Conservation (phyloP, 2,888 invertebrate species). For the Sturmia bella region DNA sequence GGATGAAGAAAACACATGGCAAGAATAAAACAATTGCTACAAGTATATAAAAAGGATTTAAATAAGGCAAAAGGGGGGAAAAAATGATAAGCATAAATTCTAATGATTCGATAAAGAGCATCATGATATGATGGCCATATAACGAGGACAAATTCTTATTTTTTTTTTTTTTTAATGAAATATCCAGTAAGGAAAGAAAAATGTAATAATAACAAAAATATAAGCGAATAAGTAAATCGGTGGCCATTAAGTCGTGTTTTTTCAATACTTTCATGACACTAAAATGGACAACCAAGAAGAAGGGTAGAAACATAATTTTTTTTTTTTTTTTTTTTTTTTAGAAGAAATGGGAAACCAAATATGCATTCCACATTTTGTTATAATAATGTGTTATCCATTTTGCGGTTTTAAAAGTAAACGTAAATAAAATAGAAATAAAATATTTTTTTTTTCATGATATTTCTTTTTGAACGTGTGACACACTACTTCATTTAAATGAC, state of each 20-base stretch:
- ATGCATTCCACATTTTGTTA: no score
- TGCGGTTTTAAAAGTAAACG: no score
- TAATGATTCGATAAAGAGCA: constrained; percentile 52
- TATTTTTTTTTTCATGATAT: no score
- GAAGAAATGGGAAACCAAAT: no score
- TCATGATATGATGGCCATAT: constrained; percentile 49
- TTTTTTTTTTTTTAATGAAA: background rate
- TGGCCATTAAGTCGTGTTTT: constrained; percentile 40
- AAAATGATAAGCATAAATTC: constrained; percentile 58
- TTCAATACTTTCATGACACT: background rate
- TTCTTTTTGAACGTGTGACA: no score
- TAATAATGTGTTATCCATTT: no score
- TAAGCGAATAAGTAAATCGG: constrained; percentile 55
- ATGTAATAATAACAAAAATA: constrained; percentile 13
- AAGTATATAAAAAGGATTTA: constrained; percentile 18
- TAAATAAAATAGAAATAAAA: no score
- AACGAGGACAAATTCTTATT: constrained; percentile 7
- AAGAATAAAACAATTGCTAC: constrained; percentile 19
- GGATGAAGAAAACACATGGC: background rate
- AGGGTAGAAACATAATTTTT: background rate
- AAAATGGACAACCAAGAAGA: background rate
- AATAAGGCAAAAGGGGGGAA: constrained; percentile 20
- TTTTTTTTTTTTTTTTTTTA: no score
- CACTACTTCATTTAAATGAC: no score
- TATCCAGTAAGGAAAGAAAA: constrained; percentile 3